These are phyloP conservation scores for Phymastichus coffea DNA, from an alignment of 1,140 invertebrate genomes.

Conservation along the genomic window DNA sequence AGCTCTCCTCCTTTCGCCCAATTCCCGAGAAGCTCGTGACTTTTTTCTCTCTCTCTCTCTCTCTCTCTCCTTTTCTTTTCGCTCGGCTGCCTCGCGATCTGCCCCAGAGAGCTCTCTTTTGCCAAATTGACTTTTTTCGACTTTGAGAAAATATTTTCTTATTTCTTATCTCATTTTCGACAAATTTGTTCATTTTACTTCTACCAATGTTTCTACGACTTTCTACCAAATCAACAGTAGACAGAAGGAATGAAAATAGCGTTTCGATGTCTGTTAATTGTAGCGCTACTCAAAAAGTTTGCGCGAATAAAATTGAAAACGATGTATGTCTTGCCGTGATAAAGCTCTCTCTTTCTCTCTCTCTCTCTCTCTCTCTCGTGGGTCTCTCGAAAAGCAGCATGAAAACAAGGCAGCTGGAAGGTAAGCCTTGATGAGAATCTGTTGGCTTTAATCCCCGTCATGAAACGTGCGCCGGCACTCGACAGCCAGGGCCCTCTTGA, in stretches of 20 bases:
- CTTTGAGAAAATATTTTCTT: too few relatives aligned
- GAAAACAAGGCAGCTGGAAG: background rate
- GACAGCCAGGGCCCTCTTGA: background rate
- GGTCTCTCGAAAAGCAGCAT: background rate
- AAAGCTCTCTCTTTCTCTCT: too few relatives aligned
- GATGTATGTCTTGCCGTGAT: slow-evolving; percentile 9
- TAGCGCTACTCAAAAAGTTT: too few relatives aligned
- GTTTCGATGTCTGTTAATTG: too few relatives aligned
- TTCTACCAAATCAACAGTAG: too few relatives aligned
- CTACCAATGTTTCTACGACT: too few relatives aligned
- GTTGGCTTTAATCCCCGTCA: slow-evolving; percentile 2
- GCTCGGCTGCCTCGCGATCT: too few relatives aligned
- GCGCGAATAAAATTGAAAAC: background rate
- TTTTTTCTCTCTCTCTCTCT: slow-evolving; percentile 22
- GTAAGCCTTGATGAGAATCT: background rate
- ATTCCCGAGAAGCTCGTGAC: background rate
- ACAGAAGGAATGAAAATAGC: too few relatives aligned
- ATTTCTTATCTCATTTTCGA: too few relatives aligned
- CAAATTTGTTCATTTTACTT: too few relatives aligned
- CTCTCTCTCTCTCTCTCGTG: too few relatives aligned
- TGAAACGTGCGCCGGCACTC: background rate
- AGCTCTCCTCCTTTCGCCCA: slow-evolving; percentile 8
- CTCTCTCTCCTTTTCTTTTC: background rate
- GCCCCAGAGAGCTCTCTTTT: background rate
- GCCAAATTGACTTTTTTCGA: slow-evolving; percentile 26